Percentiles rank a stretch among this genome's conserved stretches.
These are phyloP conservation scores for Zapus hudsonius DNA, from an alignment of 2,113 vertebrate species.

Conservation along the genomic window DNA sequence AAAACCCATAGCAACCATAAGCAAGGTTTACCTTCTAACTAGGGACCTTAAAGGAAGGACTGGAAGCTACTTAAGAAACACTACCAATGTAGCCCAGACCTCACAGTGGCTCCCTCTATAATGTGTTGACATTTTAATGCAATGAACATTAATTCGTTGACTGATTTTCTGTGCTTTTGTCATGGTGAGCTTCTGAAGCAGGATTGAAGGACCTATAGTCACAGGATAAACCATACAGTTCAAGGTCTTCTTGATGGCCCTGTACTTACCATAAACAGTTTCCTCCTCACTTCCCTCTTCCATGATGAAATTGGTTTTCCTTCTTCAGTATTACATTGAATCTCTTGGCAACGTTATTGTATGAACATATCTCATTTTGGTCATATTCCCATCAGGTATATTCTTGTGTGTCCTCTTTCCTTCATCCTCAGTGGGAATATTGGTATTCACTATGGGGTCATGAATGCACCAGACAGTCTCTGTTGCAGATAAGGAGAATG, in stretches of 20 bases:
- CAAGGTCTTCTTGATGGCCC: not conserved
- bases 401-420: no score
- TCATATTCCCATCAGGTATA: no score
- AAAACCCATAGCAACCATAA: constrained; percentile 40
- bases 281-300: not conserved
- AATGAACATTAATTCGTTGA: not conserved
- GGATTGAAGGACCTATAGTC: not conserved
- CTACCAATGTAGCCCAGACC: constrained; percentile 10
- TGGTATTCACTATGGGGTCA: no score
- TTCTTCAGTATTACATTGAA: not conserved
- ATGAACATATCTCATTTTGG: no score
- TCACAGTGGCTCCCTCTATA: not conserved
- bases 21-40: constrained; percentile 63
- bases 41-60: constrained; percentile 47
- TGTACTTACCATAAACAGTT: not conserved
- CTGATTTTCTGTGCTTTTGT: not conserved
- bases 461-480: no score
- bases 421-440: no score
- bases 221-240: not conserved
- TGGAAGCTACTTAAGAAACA: constrained; percentile 49
- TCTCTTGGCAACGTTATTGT: no score
- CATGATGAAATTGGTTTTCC: not conserved
- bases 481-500: no score
- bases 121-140: constrained; percentile 14
- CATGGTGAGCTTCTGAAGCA: not conserved